Base-by-base conservation (phyloP, 2,113 vertebrate genomes). In the Mugil cephalus region DNA sequence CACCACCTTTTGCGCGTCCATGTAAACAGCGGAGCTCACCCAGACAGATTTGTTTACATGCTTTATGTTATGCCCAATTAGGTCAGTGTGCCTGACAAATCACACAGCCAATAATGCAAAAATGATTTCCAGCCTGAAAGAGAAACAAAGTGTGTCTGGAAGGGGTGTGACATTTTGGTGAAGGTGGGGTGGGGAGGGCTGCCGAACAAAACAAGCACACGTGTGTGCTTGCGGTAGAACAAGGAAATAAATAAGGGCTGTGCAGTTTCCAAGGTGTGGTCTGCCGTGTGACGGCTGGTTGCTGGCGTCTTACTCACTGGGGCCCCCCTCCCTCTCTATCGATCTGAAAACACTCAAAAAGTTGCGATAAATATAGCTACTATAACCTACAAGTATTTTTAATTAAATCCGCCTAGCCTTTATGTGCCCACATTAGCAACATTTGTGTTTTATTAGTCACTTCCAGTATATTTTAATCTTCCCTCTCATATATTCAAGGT, bases 261-360 rank as follows among this genome's bases (percentile, higher is more conserved):
- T 68, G 62, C 21, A 36, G 54, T 82, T 76, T 84, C 62, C 74
- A 76, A 86, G 63, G 72, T 78, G 72, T 70, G 69, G 68, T 59
- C 53, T 63, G n/a, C 39, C 18, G 34, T 6, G n/a, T 48, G 43
- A 72, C 47, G 4, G 15, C 34, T 47, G 24, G 11, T 39, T 12
- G 18, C 45, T 39, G 19, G 51, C 3, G 39, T 66, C n/a, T 42
- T 61, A 35, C 48, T 48, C 15, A 40, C 42, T 65, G 53, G 46
- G 35, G 54, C 43, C 40, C n/a, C 10, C 50, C 64, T 47, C 46
- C 24, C 24, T 30, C 24, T 30, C 24, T 30, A 30, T 30, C 24
- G 24, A 30, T 30, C 24, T 30, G 24, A 5, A 30, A 30, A 30
- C 24, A 30, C 24, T 5, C 24, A 30, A 30, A 30, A 30, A 30